Evolutionary conservation across 2,113 vertebrate species (phyloP), one percentile per base, ranked within the genome.

Genomic region (Pteruthius melanotis): DNA sequence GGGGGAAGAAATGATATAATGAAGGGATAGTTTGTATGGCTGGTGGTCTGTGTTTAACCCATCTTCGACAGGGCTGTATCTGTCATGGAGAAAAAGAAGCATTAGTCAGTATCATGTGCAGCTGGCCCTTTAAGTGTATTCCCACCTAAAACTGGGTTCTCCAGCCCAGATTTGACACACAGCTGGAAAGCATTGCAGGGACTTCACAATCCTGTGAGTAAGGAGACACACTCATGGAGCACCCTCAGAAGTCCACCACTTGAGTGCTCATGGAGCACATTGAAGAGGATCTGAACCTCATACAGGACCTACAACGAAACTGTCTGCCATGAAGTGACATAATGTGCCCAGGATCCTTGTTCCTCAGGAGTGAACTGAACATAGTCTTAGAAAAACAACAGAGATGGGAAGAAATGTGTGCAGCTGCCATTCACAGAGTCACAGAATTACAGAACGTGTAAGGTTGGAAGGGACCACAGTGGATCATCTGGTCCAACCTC

Each of bases 111-210:
- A 64, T 13, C 4, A 0, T 71, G 30, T 69, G 75, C 70, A 77
- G 42, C 52, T 90, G 54, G 59, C 10, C 20, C 66, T 40, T 54
- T 70, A 65, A 80, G 10, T 74, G 13, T 69, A n/a, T 31, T 91
- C 27, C 52, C 12, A 88, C 18, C 21, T 77, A 42, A 33, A 88
- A 23, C 20, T 64, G 35, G 18, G 52, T 91, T 77, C 61, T 94
- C 30, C 70, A 83, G 44, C 71, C 11, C 33, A 72, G 39, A 50
- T 26, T 37, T 86, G 20, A 87, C 42, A 66, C 27, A 26, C 31
- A 52, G 39, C 81, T 87, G 56, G 44, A 93, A 92, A 94, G 42
- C 24, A 72, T 4, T 60, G 50, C 79, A 87, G 37, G 21, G 56
- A 33, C 42, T 65, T 35, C 3, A 2, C 28, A 57, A 11, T 44